phyloP scores from a whole-genome alignment of 2,888 invertebrate species.

The Hyles lineata region DNA sequence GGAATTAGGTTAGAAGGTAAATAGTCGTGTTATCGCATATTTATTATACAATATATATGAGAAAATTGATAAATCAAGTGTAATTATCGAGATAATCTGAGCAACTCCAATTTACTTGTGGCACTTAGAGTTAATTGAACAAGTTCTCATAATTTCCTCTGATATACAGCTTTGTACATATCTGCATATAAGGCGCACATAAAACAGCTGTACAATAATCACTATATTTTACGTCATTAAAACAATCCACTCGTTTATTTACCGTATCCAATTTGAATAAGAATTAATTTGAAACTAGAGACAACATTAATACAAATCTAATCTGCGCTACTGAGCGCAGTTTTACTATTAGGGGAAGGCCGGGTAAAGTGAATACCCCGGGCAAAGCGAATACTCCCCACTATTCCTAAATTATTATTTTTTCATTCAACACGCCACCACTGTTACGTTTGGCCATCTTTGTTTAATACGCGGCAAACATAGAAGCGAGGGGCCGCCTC shows the following conservation, averaged over 20 bases:
- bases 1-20: not conserved
- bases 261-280: not conserved
- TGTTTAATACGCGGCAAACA: too few species aligned
- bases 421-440: too few species aligned
- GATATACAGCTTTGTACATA: not conserved
- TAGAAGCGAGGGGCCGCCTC: too few species aligned
- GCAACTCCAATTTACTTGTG: constrained; percentile 6
- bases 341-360: too few species aligned
- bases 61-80: not conserved
- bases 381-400: too few species aligned
- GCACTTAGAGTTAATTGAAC: constrained; percentile 3
- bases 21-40: not conserved
- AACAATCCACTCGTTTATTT: not conserved
- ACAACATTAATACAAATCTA: too few species aligned
- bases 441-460: too few species aligned
- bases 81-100: not conserved
- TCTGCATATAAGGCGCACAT: not conserved
- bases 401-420: too few species aligned
- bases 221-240: not conserved
- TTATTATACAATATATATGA: not conserved
- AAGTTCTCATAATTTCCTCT: constrained; percentile 6
- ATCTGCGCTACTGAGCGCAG: too few species aligned
- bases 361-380: too few species aligned
- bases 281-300: too few species aligned
- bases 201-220: not conserved